Evolutionary conservation across 2,113 vertebrate genomes (phyloP), one percentile per base, ranked within the genome.

Genomic region (Bubo scandiacus): DNA sequence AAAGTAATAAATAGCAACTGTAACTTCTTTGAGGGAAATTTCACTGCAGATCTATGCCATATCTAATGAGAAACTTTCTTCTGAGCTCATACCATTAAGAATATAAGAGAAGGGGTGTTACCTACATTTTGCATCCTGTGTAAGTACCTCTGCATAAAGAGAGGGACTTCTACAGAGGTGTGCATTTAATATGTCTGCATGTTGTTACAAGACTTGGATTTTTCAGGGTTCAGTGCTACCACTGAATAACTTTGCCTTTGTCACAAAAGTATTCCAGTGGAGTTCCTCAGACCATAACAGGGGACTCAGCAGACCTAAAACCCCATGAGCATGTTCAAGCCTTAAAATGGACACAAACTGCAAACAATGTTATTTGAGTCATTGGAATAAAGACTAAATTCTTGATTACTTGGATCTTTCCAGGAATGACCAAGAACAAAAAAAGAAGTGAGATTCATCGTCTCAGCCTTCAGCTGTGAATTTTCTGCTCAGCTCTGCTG

Each of bases 391-490:
- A 15, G 40, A 34, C 40, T 87, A 32, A n/a, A 59, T 62, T 43
- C n/a, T 58, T 45, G 36, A 45, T 62, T 51, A 12, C 47, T 72
- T 52, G 57, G 34, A 61, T 91, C 84, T 94, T 92, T 94, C 89
- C 83, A 87, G 94, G 84, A 94, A 94, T 82, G 91, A 65, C 84
- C 92, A 77, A 70, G 49, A 94, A 40, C 3, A 14, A 54, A 54
- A 74, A 91, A 51, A 85, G 36, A 90, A 85, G 91, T 88, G 94
- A 81, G 84, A 97, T 97, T 88, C 84, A 62, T 92, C 86, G 2
- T 87, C 85, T 85, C 84, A 95, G 49, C 86, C 49, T 55, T 97
- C 86, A 91, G 91, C 91, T 90, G 96, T 83, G 97, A 97, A 91
- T 91, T 85, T 96, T 94, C 63, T 92, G 91, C 92, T 96, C 86